Percentiles rank a stretch among this genome's conserved stretches.
phyloP scores from a whole-genome alignment of 2,113 vertebrate genomes.

The Urocynchramus pylzowi region DNA sequence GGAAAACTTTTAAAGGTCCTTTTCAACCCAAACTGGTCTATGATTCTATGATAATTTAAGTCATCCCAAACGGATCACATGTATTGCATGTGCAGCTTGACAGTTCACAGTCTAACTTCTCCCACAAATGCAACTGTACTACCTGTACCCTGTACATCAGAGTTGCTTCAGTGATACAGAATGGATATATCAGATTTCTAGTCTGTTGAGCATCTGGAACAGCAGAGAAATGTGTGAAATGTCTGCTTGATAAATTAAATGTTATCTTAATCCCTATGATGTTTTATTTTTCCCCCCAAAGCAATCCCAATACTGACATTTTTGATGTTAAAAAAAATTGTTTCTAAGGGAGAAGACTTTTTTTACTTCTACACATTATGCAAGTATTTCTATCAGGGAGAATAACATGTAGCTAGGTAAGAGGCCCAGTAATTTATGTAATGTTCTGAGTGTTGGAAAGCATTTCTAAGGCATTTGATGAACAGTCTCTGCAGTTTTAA shows the following conservation, averaged over 20 bases:
- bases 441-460: neutral
- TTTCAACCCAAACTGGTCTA: neutral
- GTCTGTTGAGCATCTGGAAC: neutral
- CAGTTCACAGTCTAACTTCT: neutral
- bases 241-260: neutral
- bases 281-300: neutral
- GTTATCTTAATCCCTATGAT: neutral
- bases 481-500: neutral
- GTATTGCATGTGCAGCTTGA: neutral
- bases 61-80: neutral
- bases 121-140: neutral
- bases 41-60: neutral
- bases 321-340: neutral
- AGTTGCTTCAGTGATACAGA: neutral
- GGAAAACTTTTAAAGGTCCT: neutral
- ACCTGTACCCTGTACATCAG: neutral
- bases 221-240: neutral
- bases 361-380: neutral
- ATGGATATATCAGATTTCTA: neutral
- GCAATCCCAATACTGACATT: neutral
- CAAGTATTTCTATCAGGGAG: neutral
- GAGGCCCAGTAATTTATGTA: neutral
- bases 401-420: neutral
- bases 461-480: neutral
- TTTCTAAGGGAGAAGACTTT: neutral